Percentiles rank a stretch among this genome's conserved stretches.
phyloP scores from a whole-genome alignment of 2,888 invertebrate genomes.

The Cephus nigrinus region DNA sequence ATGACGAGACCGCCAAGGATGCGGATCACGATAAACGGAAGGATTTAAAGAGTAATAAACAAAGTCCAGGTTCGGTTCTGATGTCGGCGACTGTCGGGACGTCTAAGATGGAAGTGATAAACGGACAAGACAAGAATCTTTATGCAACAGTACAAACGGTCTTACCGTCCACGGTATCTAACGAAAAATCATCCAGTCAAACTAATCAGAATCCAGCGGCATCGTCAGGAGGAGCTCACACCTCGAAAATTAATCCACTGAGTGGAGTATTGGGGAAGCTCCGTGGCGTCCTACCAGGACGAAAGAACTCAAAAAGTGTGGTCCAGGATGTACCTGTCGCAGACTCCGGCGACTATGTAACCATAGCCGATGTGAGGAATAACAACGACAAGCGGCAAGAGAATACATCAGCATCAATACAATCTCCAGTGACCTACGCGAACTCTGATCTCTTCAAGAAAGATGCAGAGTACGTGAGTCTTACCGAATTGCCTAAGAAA shows the following conservation, averaged over 20 bases:
- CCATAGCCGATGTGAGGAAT: constrained; percentile 84
- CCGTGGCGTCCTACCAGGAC: constrained; percentile 66
- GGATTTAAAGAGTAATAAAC: constrained; percentile 31
- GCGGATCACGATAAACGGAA: constrained; percentile 49
- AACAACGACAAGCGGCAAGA: constrained; percentile 74
- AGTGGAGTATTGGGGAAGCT: constrained; percentile 81
- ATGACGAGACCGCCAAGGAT: constrained; percentile 79
- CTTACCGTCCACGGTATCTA: constrained; percentile 24
- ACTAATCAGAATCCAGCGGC: background rate
- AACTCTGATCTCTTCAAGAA: constrained; percentile 75
- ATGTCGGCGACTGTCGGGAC: constrained; percentile 64
- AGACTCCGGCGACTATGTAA: constrained; percentile 86
- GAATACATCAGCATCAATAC: constrained; percentile 31
- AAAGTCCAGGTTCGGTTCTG: constrained; percentile 48
- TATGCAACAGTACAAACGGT: constrained; percentile 62
- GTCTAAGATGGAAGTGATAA: constrained; percentile 63
- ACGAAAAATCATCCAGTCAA: constrained; percentile 9
- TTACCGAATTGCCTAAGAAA: constrained; percentile 79
- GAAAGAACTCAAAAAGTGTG: constrained; percentile 15
- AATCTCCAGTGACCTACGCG: constrained; percentile 67
- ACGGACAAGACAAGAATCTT: constrained; percentile 61
- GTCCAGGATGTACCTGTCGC: constrained; percentile 32
- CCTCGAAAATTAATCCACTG: constrained; percentile 68
- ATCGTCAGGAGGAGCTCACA: background rate
- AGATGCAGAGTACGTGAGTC: constrained; percentile 83